A percentile compares a stretch with the other conserved stretches of the same genome.
These are phyloP conservation scores for Tiphia femorata DNA, from an alignment of 2,888 invertebrate genomes.

Conservation along the genomic window DNA sequence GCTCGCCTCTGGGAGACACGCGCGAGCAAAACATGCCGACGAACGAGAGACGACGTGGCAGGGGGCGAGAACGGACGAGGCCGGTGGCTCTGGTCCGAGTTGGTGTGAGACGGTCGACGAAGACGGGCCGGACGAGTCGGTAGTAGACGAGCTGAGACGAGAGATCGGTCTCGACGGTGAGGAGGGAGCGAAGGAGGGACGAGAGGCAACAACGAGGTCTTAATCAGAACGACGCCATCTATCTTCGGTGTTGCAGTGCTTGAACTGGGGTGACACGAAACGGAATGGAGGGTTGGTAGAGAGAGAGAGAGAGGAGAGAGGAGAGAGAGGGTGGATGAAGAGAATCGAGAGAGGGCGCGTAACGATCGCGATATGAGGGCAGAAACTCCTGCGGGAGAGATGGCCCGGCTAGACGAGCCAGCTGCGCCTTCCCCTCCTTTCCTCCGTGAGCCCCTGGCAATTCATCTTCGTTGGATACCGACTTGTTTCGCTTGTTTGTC, in stretches of 20 bases:
- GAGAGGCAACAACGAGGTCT: constrained; percentile 26
- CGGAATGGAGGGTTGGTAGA: constrained; percentile 30
- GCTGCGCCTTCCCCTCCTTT: constrained; percentile 35
- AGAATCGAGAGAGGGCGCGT: constrained; percentile 13
- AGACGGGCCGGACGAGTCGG: too few relatives aligned
- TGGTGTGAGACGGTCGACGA: too few relatives aligned
- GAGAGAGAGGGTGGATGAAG: constrained; percentile 13
- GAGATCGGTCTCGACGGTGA: background rate
- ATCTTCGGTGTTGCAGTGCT: constrained; percentile 36
- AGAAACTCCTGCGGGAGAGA: constrained; percentile 35
- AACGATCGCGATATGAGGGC: constrained; percentile 49
- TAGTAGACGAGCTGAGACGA: too few relatives aligned
- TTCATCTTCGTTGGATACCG: constrained; percentile 58
- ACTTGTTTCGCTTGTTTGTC: constrained; percentile 59
- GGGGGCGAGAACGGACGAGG: too few relatives aligned
- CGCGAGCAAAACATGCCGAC: too few relatives aligned
- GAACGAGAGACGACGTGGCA: too few relatives aligned
- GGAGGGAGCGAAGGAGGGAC: background rate
- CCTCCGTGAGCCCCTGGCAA: constrained; percentile 33
- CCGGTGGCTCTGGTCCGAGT: too few relatives aligned
- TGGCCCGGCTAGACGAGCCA: constrained; percentile 40
- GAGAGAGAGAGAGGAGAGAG: constrained; percentile 31
- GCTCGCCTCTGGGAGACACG: too few relatives aligned
- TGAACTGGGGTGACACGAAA: constrained; percentile 37
- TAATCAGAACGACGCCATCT: constrained; percentile 39